Percentiles rank a stretch among this genome's conserved stretches.
Conservation (phyloP, 2,797 vertebrate species). For the Anolis apletophallus region DNA sequence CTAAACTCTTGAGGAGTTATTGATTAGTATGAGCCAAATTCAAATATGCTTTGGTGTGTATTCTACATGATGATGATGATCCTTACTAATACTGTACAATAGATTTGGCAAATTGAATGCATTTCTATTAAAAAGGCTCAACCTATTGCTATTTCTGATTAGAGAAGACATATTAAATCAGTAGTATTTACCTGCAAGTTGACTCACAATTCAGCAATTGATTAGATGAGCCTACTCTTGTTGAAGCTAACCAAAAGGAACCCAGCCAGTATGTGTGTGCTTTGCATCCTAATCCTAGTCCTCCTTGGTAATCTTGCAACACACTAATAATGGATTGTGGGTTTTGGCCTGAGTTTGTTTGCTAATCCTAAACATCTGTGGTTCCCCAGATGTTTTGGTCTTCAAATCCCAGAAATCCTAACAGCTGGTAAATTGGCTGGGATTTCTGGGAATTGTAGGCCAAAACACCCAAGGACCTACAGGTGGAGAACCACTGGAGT, state of each 20-base stretch:
- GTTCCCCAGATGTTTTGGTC: too few species aligned
- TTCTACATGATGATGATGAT: neutral
- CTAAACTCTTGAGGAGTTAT: neutral
- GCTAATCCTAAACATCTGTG: too few species aligned
- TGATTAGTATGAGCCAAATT: neutral
- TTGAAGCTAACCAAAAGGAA: neutral
- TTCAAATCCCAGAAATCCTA: too few species aligned
- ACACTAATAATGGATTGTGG: neutral
- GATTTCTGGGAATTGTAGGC: too few species aligned
- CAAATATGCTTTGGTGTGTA: neutral
- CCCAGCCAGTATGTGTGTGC: neutral
- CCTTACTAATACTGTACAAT: neutral
- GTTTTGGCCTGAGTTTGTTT: neutral
- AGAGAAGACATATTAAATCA: neutral
- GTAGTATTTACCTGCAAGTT: neutral
- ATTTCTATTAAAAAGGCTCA: neutral
- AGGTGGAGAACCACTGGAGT: too few species aligned
- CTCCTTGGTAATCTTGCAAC: neutral
- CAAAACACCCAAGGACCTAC: too few species aligned
- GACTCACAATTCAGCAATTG: neutral
- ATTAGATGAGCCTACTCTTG: neutral
- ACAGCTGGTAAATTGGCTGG: too few species aligned
- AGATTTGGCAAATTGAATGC: neutral
- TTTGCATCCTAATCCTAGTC: neutral
- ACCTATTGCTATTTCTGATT: too few species aligned